These are phyloP conservation scores for Tadarida brasiliensis DNA, from an alignment of 2,797 vertebrate genomes.

Conservation along the genomic window DNA sequence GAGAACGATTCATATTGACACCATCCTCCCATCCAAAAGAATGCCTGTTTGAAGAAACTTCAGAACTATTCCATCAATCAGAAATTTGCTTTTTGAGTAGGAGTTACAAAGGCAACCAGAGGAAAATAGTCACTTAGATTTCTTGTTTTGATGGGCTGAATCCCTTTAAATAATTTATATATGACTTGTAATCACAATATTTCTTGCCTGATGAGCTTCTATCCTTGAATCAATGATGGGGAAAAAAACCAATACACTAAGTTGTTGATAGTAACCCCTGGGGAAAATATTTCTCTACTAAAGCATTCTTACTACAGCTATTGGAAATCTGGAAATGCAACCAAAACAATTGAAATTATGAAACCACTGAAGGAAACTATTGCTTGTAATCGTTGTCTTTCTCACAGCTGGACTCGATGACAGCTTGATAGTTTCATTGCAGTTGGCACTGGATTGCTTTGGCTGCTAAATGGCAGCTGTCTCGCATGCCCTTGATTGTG, in stretches of 20 bases:
- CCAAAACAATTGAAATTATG: constrained; percentile 89
- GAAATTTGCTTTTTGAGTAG: constrained; percentile 82
- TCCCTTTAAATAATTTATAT: constrained; percentile 87
- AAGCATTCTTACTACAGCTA: constrained; percentile 84
- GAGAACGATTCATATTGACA: constrained; percentile 62
- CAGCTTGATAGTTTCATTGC: constrained; percentile 89
- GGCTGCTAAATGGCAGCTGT: constrained; percentile 87
- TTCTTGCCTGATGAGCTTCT: constrained; percentile 88
- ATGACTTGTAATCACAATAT: constrained; percentile 84
- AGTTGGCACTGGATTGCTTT: constrained; percentile 87
- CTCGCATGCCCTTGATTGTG: constrained; percentile 84
- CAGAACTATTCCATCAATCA: constrained; percentile 79
- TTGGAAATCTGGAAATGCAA: constrained; percentile 88
- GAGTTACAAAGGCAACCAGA: constrained; percentile 78
- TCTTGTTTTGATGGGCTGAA: constrained; percentile 84
- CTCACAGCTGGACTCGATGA: constrained; percentile 89
- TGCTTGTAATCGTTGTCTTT: constrained; percentile 85
- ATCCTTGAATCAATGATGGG: constrained; percentile 86
- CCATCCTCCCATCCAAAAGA: constrained; percentile 61
- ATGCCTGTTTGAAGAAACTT: constrained; percentile 77
- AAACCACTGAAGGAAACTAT: constrained; percentile 87
- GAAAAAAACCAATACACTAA: constrained; percentile 88
- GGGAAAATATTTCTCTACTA: constrained; percentile 85
- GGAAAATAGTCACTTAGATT: constrained; percentile 82
- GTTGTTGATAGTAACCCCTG: constrained; percentile 86